Base-by-base conservation (phyloP, 2,113 vertebrate genomes). In the Mesocricetus auratus region DNA sequence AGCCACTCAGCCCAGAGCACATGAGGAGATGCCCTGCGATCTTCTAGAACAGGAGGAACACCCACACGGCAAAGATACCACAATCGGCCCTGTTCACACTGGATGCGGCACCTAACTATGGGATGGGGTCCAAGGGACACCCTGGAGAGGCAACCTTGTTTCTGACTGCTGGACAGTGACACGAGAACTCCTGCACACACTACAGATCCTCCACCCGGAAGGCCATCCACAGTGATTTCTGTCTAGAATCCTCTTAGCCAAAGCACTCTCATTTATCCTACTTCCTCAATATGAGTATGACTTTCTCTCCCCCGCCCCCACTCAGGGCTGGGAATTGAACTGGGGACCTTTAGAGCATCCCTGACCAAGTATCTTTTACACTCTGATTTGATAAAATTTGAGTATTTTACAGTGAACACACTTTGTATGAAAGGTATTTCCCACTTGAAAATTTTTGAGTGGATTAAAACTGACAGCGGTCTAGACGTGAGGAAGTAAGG, bases 351-450 rank as follows among this genome's bases (percentile, higher is more conserved):
- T 33, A 36, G 77, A 50, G 7, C 42, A 87, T 8, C 3, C 85
- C 64, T 1, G 5, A 11, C 45, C 31, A 15, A 79, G 17, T 45
- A 16, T 50, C 88, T 77, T 78, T 19, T n/a, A 81, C 47, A 74
- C 87, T 93, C 90, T 90, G 13, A 77, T 60, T 75, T 64, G 19
- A 89, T 88, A 71, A 92, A 93, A 92, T 50, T 42, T 95, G 83
- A 29, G 45, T 69, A 33, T 29, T 36, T 92, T 85, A 50, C 13
- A 85, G 50, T 87, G 39, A 89, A 82, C 36, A 56, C 36, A 31
- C 31, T 24, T 66, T 73, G 19, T 33, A 83, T 3, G 33, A 68
- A 33, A 21, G 0, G 19, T 58, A 86, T 94, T 93, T 75, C 53
- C 91, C 64, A 94, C 17, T 29, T 29, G 33, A 71, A 94, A 92